Evolutionary conservation across 2,797 vertebrate genomes (phyloP), one percentile per base, ranked within the genome.

Genomic region (Buphagus erythrorhynchus): DNA sequence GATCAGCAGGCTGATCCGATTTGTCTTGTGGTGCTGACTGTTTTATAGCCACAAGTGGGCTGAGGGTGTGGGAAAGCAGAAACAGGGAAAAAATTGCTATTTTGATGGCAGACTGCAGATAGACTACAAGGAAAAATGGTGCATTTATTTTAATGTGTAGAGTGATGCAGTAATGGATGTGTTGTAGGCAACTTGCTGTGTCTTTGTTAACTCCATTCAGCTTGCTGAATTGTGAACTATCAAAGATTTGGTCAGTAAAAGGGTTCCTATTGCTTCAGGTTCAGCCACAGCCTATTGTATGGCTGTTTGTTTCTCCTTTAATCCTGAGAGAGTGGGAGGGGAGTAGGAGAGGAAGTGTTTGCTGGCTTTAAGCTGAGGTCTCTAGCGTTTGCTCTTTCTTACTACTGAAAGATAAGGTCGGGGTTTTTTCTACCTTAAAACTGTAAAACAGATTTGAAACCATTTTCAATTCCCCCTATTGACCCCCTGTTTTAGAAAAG

Each of bases 1-100:
- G 86, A 92, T 90, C 76, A 95, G 79, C 66, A 72, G 58, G 57
- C 72, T 92, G 83, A 84, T 74, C 58, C 16, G n/a, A 33, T 92
- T 93, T 80, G 51, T 94, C 58, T 94, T 68, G 73, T 90, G 69
- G 61, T 0, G 4, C 69, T 86, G 90, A 83, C 61, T 90, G 66
- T 46, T 92, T 88, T 84, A 62, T 42, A 84, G 69, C 36, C 16
- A 21, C 57, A 52, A 42, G 82, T 88, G 77, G 72, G 79, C 54
- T 74, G 76, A 65, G 62, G 42, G 13, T 94, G 83, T 83, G 77
- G 62, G 69, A 92, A 86, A 90, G 49, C 35, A 90, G 49, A 68
- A 86, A 49, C 4, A 13, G 49, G 36, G 76, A 93, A 49, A 43
- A 28, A 86, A 65, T 61, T 68, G 52, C 80, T 61, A 13, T 88